phyloP scores from a whole-genome alignment of 2,797 vertebrate species.

The Sebastes diaconus region DNA sequence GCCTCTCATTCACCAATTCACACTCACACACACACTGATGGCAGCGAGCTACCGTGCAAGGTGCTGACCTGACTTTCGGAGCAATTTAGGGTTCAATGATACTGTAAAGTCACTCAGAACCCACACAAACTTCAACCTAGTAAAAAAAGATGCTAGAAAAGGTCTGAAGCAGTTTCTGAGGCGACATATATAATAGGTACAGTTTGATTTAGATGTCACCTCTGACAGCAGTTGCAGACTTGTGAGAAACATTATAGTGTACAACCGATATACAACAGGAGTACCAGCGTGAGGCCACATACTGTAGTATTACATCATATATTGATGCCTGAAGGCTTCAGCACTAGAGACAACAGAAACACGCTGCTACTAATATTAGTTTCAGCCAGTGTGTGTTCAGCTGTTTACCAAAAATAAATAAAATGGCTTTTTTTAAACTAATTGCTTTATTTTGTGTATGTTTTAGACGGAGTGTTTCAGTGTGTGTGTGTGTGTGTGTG shows the following conservation, averaged over 20 bases:
- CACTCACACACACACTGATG: too few species aligned
- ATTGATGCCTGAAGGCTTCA: not conserved
- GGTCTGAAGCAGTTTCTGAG: not conserved
- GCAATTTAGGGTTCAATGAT: not conserved
- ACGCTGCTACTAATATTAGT: not conserved
- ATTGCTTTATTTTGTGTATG: not conserved
- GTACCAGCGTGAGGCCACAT: not conserved
- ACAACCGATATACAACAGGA: not conserved
- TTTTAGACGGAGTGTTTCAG: not conserved
- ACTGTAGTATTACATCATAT: not conserved
- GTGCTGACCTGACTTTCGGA: not conserved
- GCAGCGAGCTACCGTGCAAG: not conserved
- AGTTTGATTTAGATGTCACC: constrained; percentile 1
- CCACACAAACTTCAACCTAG: not conserved
- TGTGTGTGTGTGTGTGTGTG: not conserved
- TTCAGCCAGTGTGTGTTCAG: not conserved
- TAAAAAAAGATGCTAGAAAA: not conserved
- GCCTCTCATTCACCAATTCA: too few species aligned
- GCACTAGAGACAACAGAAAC: not conserved
- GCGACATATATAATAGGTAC: not conserved
- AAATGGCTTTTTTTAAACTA: not conserved
- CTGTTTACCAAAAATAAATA: constrained; percentile 5
- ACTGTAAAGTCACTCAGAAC: not conserved
- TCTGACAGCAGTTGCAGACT: not conserved
- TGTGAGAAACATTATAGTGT: not conserved